Evolutionary conservation across 1,140 invertebrate genomes (phyloP), one percentile per base, ranked within the genome.

Genomic region (Cephus cinctus): DNA sequence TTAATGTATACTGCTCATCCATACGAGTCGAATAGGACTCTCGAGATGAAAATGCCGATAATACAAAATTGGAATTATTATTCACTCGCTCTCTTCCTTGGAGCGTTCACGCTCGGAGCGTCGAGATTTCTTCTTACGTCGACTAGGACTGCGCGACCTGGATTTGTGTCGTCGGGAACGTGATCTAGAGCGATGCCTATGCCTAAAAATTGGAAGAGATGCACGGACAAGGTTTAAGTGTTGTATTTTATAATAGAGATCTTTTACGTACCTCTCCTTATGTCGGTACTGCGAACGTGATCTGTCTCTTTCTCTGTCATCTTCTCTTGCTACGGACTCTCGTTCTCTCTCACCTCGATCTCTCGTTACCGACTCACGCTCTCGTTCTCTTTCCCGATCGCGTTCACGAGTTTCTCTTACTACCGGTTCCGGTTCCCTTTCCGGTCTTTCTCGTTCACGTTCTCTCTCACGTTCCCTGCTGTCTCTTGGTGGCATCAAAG

Each of bases 71-170:
- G 31, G 19, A 43, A 30, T n/a, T n/a, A n/a, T n/a, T n/a, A n/a
- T 47, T 71, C 65, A 81, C 71, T 82, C 80, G 36, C 79, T 80
- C n/a, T 82, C 80, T 47, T 82, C 80, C 48, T 82, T 82, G 8
- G 75, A 77, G 15, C 75, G 61, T 51, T 78, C 77, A 16, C 73
- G 63, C 45, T 82, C 81, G 16, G 81, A 80, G 30, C 80, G 77
- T 57, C 81, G 73, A 0, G 80, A 81, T 73, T 86, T 86, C 75
- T 85, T 85, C 64, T 85, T 86, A 27, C 81, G 75, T 42, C 81
- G 75, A 57, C 77, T 78, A 3, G 82, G 81, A 61, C 83, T 84
- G 43, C 83, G 79, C 44, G 77, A 83, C 61, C 72, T 80, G 1
- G 80, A 81, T 53, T 80, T 81, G 6, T 81, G 80, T 15, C 80